Evolutionary conservation across 2,113 vertebrate species (phyloP), one percentile per base, ranked within the genome.

Genomic region (Spea multiplicata): DNA sequence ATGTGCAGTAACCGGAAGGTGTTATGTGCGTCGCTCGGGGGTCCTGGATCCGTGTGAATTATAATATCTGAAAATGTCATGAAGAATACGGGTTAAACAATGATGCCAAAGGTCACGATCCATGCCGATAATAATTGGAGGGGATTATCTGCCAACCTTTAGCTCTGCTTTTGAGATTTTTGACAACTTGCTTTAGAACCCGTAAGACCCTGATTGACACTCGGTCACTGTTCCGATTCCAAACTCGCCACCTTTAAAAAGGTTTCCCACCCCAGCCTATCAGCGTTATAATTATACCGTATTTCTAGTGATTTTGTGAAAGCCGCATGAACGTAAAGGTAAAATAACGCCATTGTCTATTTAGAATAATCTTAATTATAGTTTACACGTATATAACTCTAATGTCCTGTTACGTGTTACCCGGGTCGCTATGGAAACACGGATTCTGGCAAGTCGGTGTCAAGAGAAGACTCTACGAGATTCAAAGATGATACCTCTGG

Each of bases 141-240:
- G 66, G 53, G 66, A 52, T 61, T 5, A 76, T 9, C 75, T 69
- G 75, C 46, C 61, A 50, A 77, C 66, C 75, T 77, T 77, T 61
- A 47, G 44, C 6, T 44, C 4, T 13, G 52, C 5, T 12, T 12
- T 3, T 76, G 75, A 48, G 44, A 48, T 5, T 13, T 0, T n/a
- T 76, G 75, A 76, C 75, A 70, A 57, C 45, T 49, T 69, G 75
- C 75, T 69, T 76, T 76, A 8, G 9, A 47, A 17, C 68, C 14
- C 14, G 8, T n/a, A 53, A 46, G 55, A 44, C 30, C 48, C 10
- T 45, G 73, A 66, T 44, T 16, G 49, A 30, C 62, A 8, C 47
- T 4, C 0, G 8, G 3, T 3, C 17, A 59, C 10, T 59, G 55
- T 59, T 59, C 55, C 1, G 55, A 59, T 53, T 53, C 10, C 50